Evolutionary conservation across 2,797 vertebrate species (phyloP).

Genomic region (Nothura maculosa): DNA sequence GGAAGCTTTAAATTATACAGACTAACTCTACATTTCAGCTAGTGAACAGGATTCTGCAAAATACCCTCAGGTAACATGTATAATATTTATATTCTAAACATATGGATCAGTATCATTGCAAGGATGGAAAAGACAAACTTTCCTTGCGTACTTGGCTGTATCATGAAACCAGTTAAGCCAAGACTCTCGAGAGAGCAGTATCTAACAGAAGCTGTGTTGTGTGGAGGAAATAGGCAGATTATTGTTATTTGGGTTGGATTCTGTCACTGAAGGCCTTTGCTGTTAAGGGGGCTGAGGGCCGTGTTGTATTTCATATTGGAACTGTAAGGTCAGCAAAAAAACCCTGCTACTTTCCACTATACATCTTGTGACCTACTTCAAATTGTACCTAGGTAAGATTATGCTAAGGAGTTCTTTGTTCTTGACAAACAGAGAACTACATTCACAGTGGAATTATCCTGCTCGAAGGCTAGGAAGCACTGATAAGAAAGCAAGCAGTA

Average conservation of each 20-base stretch:
- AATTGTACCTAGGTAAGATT: not conserved
- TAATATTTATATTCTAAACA: not conserved
- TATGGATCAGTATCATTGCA: not conserved
- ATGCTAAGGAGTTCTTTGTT: conserved; percentile 17
- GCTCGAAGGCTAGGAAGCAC: not conserved
- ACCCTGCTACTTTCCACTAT: not conserved
- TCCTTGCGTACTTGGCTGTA: not conserved
- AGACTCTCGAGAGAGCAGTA: not conserved
- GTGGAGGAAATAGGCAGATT: not conserved
- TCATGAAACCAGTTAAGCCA: not conserved
- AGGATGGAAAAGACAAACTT: not conserved
- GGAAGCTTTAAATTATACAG: not conserved
- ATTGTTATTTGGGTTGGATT: not conserved
- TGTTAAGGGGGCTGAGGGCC: not conserved
- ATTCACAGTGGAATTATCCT: conserved; percentile 41
- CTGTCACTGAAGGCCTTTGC: not conserved
- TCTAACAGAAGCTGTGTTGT: not conserved
- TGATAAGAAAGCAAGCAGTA: not conserved
- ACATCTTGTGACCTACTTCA: not conserved
- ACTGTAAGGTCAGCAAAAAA: not conserved
- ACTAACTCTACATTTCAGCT: not conserved
- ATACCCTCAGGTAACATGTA: not conserved
- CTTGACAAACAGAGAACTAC: not conserved
- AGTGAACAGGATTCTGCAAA: not conserved
- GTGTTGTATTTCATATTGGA: not conserved